Conservation (phyloP, 2,797 vertebrate genomes). For the Takifugu rubripes region DNA sequence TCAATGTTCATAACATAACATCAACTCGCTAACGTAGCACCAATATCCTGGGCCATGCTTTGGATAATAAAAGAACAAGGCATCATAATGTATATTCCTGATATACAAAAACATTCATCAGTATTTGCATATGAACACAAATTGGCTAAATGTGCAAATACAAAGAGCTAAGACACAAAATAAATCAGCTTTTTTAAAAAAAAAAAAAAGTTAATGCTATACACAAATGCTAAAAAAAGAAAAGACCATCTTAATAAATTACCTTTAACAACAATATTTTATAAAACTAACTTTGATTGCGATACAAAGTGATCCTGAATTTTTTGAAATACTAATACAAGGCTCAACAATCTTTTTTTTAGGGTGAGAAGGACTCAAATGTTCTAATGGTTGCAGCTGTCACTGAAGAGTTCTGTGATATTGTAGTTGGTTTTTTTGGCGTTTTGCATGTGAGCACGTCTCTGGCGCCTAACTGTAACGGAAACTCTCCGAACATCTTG, state of each 20-base stretch:
- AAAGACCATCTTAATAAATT: constrained; percentile 75
- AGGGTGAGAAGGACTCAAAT: constrained; percentile 45
- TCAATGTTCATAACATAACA: constrained; percentile 35
- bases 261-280: constrained; percentile 75
- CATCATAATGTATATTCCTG: constrained; percentile 68
- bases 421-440: constrained; percentile 49
- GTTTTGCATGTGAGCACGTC: constrained; percentile 37
- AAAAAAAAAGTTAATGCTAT: constrained; percentile 63
- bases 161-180: constrained; percentile 69
- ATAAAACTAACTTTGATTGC: constrained; percentile 71
- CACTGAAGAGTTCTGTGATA: constrained; percentile 46
- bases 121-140: constrained; percentile 69
- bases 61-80: constrained; percentile 65
- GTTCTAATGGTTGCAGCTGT: constrained; percentile 62
- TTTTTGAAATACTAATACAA: constrained; percentile 45
- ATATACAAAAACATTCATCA: constrained; percentile 75
- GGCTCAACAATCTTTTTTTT: constrained; percentile 48
- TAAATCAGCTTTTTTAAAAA: constrained; percentile 51
- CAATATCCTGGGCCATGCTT: constrained; percentile 54
- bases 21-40: constrained; percentile 38
- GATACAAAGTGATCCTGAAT: constrained; percentile 68
- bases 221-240: constrained; percentile 63
- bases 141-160: constrained; percentile 69
- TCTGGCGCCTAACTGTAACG: constrained; percentile 59
- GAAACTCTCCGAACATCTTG: constrained; percentile 47